Evolutionary conservation across 2,888 invertebrate genomes (phyloP).

Genomic region (Leptinotarsa tumamoca): DNA sequence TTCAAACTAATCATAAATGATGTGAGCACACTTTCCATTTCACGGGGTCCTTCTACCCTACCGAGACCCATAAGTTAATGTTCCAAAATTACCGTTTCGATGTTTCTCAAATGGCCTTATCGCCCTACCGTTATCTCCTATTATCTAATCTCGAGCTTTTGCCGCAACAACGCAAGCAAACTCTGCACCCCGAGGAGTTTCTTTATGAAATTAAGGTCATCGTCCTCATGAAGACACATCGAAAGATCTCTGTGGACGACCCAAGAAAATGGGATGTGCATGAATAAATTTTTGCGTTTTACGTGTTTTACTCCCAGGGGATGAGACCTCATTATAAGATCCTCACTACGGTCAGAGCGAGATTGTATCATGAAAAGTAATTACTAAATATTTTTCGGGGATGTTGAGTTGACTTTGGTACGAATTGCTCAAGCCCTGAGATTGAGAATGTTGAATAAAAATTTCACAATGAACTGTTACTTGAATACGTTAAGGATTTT

Average conservation of each 20-base stretch:
- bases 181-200: constrained; percentile 9
- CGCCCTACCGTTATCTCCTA: constrained; percentile 10
- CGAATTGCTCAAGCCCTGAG: too few relatives aligned
- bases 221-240: constrained; percentile 23
- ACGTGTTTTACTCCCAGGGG: too few relatives aligned
- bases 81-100: constrained; percentile 16
- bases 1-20: constrained; percentile 5
- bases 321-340: too few relatives aligned
- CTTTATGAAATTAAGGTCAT: constrained; percentile 37
- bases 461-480: too few relatives aligned
- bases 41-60: background rate
- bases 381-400: background rate
- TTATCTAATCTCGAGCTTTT: constrained; percentile 18
- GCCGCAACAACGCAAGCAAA: constrained; percentile 15
- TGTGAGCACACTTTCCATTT: constrained; percentile 4
- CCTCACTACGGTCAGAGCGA: too few relatives aligned
- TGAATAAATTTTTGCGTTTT: constrained; percentile 5
- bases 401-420: background rate
- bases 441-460: too few relatives aligned
- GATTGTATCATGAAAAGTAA: background rate
- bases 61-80: constrained; percentile 9
- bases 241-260: background rate
- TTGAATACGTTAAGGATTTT: too few relatives aligned
- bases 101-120: constrained; percentile 13
- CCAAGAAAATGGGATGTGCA: constrained; percentile 18